Evolutionary conservation across 2,888 invertebrate species (phyloP).

Genomic region (Frankliniella intonsa): DNA sequence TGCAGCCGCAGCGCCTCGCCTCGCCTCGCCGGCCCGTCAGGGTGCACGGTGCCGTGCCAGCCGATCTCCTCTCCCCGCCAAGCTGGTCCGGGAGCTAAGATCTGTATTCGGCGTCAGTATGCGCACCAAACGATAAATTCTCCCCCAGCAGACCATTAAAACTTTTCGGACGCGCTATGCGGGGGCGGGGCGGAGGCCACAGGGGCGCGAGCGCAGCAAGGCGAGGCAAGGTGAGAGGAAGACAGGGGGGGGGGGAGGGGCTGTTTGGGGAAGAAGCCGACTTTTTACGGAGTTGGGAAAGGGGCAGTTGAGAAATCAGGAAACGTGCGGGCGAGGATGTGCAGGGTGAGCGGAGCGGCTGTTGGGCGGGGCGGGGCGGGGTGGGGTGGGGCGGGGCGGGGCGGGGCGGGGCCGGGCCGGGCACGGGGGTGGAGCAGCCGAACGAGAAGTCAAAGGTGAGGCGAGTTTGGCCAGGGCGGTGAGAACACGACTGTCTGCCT

Average conservation of each 20-base stretch:
- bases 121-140: constrained; percentile 22
- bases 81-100: neutral
- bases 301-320: constrained; percentile 8
- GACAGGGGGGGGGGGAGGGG: neutral
- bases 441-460: neutral
- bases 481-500: no score
- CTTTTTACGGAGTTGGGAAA: neutral
- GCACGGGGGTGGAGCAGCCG: neutral
- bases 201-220: neutral
- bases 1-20: no score
- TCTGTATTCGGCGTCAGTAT: constrained; percentile 2
- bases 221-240: neutral
- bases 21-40: no score
- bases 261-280: neutral
- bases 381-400: neutral
- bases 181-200: neutral
- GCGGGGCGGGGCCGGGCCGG: neutral
- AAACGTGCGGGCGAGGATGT: neutral
- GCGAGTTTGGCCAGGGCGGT: neutral
- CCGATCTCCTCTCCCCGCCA: no score
- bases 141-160: constrained; percentile 17
- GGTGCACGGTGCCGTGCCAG: no score
- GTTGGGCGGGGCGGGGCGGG: no score
- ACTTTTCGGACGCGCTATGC: constrained; percentile 3
- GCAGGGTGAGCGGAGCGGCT: no score